A percentile compares a stretch with the other conserved stretches of the same genome.
These are phyloP conservation scores for Melopsittacus undulatus DNA, from an alignment of 2,797 vertebrate species.

Conservation along the genomic window DNA sequence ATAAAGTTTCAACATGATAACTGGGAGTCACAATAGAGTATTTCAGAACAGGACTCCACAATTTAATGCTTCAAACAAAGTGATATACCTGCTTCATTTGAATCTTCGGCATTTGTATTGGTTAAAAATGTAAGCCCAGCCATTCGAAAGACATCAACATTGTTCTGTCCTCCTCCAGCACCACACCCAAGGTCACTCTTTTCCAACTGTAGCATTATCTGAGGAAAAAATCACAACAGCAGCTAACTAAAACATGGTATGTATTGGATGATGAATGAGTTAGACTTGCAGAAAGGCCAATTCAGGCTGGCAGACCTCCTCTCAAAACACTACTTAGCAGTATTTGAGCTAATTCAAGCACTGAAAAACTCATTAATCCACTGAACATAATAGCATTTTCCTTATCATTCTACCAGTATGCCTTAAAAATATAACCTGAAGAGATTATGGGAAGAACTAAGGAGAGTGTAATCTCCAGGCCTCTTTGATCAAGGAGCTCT, in stretches of 20 bases:
- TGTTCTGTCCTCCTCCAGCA: constrained; percentile 87
- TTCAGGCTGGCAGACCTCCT: neutral
- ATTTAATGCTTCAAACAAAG: neutral
- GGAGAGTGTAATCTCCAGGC: rapidly evolving
- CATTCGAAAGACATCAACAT: constrained; percentile 81
- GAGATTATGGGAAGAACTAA: neutral
- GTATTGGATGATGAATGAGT: neutral
- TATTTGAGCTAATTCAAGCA: neutral
- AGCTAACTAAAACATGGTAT: neutral
- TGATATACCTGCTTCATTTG: constrained; percentile 67
- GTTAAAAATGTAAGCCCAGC: constrained; percentile 91
- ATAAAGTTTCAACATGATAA: neutral
- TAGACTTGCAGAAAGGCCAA: neutral
- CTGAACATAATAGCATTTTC: neutral
- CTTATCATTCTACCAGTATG: neutral
- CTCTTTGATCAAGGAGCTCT: neutral
- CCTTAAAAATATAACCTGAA: neutral
- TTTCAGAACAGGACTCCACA: neutral
- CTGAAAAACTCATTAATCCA: neutral
- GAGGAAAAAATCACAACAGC: neutral
- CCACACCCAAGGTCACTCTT: constrained; percentile 89
- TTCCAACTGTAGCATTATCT: constrained; percentile 86
- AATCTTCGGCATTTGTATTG: constrained; percentile 83
- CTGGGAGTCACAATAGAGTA: rapidly evolving
- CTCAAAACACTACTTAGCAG: neutral